These are phyloP conservation scores for Quiscalus mexicanus DNA, from an alignment of 2,113 vertebrate species.

Conservation along the genomic window DNA sequence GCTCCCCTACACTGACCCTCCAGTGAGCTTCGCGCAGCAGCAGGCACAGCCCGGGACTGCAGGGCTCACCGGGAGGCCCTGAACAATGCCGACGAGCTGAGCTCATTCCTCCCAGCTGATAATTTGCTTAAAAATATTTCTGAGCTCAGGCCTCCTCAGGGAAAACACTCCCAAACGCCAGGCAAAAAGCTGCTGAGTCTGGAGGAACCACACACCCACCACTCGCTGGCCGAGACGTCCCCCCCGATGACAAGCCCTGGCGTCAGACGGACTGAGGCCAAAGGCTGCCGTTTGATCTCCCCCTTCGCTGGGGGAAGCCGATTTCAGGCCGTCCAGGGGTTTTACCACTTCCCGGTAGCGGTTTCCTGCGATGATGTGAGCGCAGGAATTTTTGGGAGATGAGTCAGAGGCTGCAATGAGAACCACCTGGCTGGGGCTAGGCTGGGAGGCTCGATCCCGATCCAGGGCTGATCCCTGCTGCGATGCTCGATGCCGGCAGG, in stretches of 20 bases:
- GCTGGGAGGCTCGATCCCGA: neutral
- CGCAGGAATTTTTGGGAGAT: neutral
- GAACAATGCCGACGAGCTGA: neutral
- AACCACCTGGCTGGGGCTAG: slow-evolving; percentile 1
- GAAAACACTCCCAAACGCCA: neutral
- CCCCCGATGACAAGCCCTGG: neutral
- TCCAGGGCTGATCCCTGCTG: neutral
- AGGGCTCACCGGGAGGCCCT: neutral
- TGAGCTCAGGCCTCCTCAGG: neutral
- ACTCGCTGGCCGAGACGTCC: neutral
- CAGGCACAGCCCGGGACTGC: neutral
- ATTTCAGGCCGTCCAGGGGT: neutral
- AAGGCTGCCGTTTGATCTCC: neutral
- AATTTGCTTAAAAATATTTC: slow-evolving; percentile 3
- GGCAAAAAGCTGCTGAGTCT: neutral
- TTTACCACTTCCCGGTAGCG: neutral
- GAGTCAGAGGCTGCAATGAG: slow-evolving; percentile 36
- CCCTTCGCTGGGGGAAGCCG: neutral
- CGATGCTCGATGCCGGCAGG: neutral
- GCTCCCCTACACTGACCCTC: neutral
- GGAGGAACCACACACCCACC: neutral
- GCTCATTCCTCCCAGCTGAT: slow-evolving; percentile 13
- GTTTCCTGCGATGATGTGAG: slow-evolving; percentile 37
- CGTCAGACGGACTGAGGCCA: neutral
- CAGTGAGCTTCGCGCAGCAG: accelerated